Evolutionary conservation across 1,140 invertebrate species (phyloP).

Genomic region (Trigoniulus corallinus): DNA sequence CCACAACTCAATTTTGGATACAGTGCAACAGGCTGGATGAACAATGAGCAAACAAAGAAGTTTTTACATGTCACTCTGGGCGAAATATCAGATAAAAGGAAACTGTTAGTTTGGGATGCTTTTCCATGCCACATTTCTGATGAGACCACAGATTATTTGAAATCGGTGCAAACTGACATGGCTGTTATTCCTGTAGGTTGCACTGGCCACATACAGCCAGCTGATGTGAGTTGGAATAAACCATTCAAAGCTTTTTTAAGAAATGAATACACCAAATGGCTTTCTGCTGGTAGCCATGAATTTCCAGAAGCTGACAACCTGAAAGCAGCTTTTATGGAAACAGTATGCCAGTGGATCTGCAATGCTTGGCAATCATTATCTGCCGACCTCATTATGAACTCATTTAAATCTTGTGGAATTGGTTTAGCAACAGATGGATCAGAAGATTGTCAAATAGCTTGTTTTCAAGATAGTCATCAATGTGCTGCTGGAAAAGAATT

Average conservation of each 20-base stretch:
- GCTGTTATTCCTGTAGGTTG: constrained; percentile 15
- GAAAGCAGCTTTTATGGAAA: no score
- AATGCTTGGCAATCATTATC: no score
- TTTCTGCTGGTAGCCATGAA: constrained; percentile 2
- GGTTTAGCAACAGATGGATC: no score
- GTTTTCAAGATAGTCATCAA: neutral
- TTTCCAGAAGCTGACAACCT: no score
- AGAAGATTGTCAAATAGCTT: constrained; percentile 1
- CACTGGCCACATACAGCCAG: constrained; percentile 16
- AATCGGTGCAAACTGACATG: constrained; percentile 8
- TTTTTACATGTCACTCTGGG: no score
- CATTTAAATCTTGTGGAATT: constrained; percentile 6
- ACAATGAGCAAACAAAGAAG: no score
- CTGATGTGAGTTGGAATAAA: constrained; percentile 16
- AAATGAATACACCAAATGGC: constrained; percentile 8
- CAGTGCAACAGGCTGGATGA: no score
- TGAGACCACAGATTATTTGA: constrained; percentile 11
- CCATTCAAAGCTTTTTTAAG: constrained; percentile 15
- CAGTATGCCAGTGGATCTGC: no score
- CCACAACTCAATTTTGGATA: no score
- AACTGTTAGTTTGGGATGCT: constrained; percentile 15
- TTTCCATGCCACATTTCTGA: constrained; percentile 15
- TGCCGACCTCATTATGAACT: neutral
- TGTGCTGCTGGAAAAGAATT: neutral
- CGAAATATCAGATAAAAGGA: no score